Evolutionary conservation across 2,797 vertebrate species (phyloP), one percentile per base, ranked within the genome.

Genomic region (Rhinella marina): DNA sequence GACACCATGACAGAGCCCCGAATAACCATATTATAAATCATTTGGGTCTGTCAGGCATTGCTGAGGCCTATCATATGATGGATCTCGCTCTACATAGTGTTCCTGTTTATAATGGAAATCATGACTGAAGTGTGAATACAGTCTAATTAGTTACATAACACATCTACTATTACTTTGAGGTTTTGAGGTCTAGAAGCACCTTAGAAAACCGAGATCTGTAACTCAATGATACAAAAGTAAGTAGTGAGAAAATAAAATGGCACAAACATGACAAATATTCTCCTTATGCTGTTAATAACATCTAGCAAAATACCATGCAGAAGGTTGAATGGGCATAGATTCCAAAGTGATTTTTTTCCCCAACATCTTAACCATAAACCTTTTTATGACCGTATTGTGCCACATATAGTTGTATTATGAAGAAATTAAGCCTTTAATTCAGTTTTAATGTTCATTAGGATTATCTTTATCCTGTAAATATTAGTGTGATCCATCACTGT

Each of bases 361-460:
- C 41, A 41, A 41, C 41, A 41, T 41, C 41, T n/a, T 50, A 48
- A 23, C 1, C 17, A 75, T 48, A 23, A 48, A 12, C 17, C 41
- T 75, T 50, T 59, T 80, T 61, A 32, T 59, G 16, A 80, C 27
- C 17, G 50, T 14, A 77, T 77, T n/a, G 48, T 61, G 21, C 11
- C 29, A 81, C 21, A 16, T 32, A 41, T 27, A 68, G 64, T 32
- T 70, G 52, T 70, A 57, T 68, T 79, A 70, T 54, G 19, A 56
- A 56, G 48, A 66, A 16, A 86, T 68, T 56, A 86, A 41, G 56
- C 25, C 62, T 86, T 48, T 79, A 79, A 79, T 79, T 62, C 25
- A 66, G 11, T 68, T 68, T 73, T 57, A 79, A 17, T 64, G 57
- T 19, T 76, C 11, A 52, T 50, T 77, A 13, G 23, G 41, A 82